Conservation (phyloP, 2,888 invertebrate genomes). For the Caenorhabditis sulstoni region DNA sequence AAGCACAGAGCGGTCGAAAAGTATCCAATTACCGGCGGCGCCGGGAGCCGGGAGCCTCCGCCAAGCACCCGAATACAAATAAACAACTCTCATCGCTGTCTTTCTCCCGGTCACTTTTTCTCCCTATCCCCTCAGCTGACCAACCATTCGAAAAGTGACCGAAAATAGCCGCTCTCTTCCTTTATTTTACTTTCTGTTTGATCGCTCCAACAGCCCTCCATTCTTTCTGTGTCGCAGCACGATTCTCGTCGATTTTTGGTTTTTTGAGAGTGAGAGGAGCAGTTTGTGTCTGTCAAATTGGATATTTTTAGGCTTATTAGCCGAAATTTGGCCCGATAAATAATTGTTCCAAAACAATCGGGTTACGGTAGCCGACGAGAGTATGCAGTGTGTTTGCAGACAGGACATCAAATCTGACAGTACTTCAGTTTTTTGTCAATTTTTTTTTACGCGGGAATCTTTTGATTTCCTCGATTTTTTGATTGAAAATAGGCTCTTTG, state of each 20-base stretch:
- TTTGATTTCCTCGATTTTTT: background rate
- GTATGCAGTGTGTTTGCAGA: background rate
- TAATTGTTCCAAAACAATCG: background rate
- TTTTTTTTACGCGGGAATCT: background rate
- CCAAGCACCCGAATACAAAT: conserved; percentile 33
- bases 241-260: background rate
- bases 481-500: no score
- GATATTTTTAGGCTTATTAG: conserved; percentile 9
- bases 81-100: conserved; percentile 12
- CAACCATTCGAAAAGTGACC: background rate
- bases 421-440: background rate
- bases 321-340: no score
- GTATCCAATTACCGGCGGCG: conserved; percentile 36
- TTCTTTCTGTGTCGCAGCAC: background rate
- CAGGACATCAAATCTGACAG: background rate
- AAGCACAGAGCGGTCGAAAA: background rate
- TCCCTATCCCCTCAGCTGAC: conserved; percentile 15
- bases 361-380: background rate
- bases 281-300: background rate
- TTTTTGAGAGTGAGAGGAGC: background rate
- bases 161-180: conserved; percentile 13
- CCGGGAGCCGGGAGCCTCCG: conserved; percentile 16
- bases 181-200: conserved; percentile 5
- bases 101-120: conserved; percentile 9
- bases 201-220: conserved; percentile 2